phyloP scores from a whole-genome alignment of 2,888 invertebrate species.

The Perdita meconis region DNA sequence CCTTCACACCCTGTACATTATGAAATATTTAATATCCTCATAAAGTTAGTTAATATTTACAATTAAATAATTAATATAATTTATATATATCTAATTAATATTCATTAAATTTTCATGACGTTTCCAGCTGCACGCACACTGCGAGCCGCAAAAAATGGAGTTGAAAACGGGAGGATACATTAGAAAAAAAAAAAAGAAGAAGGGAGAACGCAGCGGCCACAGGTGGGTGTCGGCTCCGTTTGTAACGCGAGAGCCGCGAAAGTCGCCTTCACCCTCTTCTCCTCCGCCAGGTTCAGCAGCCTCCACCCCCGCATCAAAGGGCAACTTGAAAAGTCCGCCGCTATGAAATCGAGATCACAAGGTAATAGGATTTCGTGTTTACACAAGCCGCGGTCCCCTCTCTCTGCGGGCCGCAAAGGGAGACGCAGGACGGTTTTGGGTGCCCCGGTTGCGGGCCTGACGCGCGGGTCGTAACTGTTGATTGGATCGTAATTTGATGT shows the following conservation, averaged over 20 bases:
- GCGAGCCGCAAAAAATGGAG: constrained; percentile 11
- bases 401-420: background rate
- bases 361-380: constrained; percentile 74
- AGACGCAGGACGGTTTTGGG: background rate
- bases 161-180: constrained; percentile 27
- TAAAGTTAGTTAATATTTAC: no score
- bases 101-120: no score
- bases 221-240: constrained; percentile 81
- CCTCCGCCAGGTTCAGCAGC: background rate
- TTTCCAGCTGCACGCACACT: no score
- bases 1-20: no score
- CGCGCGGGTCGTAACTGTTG: background rate
- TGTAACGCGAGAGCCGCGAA: constrained; percentile 79
- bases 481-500: background rate
- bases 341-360: constrained; percentile 64
- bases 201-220: constrained; percentile 71
- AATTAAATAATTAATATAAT: no score
- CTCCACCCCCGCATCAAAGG: constrained; percentile 22
- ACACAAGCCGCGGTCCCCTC: constrained; percentile 45
- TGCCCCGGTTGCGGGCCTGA: background rate
- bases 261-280: constrained; percentile 54
- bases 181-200: constrained; percentile 38
- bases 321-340: constrained; percentile 35
- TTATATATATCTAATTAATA: no score
- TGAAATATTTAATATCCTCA: no score